Evolutionary conservation across 2,113 vertebrate species (phyloP).

Genomic region (Poeciliopsis occidentalis): DNA sequence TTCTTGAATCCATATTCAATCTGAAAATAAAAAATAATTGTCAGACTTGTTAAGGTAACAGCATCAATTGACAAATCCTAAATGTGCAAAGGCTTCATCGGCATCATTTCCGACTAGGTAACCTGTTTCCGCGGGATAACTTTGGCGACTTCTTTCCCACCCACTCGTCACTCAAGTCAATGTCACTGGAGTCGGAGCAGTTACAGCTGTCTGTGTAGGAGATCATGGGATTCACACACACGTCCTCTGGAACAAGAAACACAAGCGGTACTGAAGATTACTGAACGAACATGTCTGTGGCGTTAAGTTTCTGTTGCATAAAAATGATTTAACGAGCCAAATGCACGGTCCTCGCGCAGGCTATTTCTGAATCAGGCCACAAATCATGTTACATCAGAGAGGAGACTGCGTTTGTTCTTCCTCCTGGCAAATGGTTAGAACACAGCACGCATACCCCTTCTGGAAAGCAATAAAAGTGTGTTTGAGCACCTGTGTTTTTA

Average conservation of each 20-base stretch:
- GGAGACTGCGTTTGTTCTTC: constrained; percentile 20
- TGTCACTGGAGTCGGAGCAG: constrained; percentile 98
- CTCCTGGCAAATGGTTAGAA: constrained; percentile 31
- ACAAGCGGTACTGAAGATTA: not conserved
- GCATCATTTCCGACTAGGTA: constrained; percentile 71
- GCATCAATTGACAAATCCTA: not conserved
- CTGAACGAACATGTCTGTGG: not conserved
- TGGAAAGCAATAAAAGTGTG: not conserved
- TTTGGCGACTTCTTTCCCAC: constrained; percentile 96
- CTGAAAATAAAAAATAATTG: constrained; percentile 45
- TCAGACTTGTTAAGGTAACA: not conserved
- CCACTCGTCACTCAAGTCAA: constrained; percentile 98
- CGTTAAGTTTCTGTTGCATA: not conserved
- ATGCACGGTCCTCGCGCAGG: constrained; percentile 13
- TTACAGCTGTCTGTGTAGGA: constrained; percentile 97
- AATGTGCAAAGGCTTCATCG: not conserved
- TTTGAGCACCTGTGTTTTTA: not conserved
- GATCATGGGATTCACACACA: constrained; percentile 94
- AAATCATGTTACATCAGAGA: constrained; percentile 43
- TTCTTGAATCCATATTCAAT: constrained; percentile 95
- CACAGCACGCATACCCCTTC: not conserved
- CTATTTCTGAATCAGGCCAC: constrained; percentile 39
- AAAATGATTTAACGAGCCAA: not conserved
- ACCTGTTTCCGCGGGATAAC: constrained; percentile 94
- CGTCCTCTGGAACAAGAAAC: constrained; percentile 84